Percentiles rank a stretch among this genome's conserved stretches.
Conservation (phyloP, 2,888 invertebrate species). For the Drosophila pegasa region DNA sequence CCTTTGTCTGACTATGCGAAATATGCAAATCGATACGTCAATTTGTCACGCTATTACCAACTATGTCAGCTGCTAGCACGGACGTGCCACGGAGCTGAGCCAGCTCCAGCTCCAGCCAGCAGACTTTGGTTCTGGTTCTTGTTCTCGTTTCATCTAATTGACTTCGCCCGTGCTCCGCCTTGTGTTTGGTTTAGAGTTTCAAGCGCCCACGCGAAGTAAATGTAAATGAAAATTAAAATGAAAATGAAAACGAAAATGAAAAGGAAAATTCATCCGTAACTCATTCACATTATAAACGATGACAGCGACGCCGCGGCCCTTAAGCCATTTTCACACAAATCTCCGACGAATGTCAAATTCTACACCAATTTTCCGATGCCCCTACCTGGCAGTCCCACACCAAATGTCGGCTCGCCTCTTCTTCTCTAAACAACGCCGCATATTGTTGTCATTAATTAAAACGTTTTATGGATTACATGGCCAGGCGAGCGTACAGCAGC, state of each 20-base stretch:
- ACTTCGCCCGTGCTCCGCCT: conserved; percentile 7
- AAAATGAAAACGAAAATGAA: conserved; percentile 2
- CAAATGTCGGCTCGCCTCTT: conserved; percentile 29
- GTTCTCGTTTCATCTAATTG: conserved; percentile 30
- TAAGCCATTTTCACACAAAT: conserved; percentile 64
- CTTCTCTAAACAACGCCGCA: conserved; percentile 68
- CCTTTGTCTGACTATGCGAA: conserved; percentile 25
- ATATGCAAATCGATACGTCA: conserved; percentile 72
- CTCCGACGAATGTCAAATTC: conserved; percentile 56
- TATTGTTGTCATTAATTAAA: conserved; percentile 81
- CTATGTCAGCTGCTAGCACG: conserved; percentile 18
- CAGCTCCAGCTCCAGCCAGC: too few species aligned
- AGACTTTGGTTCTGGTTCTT: conserved; percentile 1
- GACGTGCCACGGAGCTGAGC: conserved; percentile 3
- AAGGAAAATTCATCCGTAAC: conserved; percentile 50
- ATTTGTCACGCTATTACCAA: conserved; percentile 54
- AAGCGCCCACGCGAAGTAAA: conserved; percentile 49
- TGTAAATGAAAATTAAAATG: not conserved
- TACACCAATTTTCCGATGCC: conserved; percentile 37
- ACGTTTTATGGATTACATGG: conserved; percentile 80
- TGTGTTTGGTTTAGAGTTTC: conserved; percentile 53
- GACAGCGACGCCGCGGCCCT: conserved; percentile 45
- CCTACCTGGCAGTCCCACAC: not conserved
- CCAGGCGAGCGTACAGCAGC: conserved; percentile 40
- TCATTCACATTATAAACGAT: conserved; percentile 63